These are phyloP conservation scores for Emydura subglobosa DNA, from an alignment of 2,113 vertebrate genomes.

Conservation along the genomic window DNA sequence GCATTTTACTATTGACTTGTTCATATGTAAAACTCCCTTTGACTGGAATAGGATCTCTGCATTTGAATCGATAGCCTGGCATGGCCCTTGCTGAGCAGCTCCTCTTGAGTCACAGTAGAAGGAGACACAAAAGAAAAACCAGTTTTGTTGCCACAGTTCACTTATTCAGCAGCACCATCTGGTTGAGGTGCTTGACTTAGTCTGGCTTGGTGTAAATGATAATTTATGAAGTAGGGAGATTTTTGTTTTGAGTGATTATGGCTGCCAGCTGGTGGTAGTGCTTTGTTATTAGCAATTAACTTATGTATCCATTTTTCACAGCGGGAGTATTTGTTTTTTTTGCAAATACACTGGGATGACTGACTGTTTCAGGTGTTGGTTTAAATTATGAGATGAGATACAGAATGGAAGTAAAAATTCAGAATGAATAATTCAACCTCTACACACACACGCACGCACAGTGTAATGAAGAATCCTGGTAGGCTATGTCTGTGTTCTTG, in stretches of 20 bases:
- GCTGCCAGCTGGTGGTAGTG: slow-evolving; percentile 30
- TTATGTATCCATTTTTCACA: background rate
- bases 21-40: background rate
- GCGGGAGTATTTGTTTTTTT: background rate
- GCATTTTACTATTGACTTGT: background rate
- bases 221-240: background rate
- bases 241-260: background rate
- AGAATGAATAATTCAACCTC: slow-evolving; percentile 6
- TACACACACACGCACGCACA: background rate
- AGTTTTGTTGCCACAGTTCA: background rate
- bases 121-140: background rate
- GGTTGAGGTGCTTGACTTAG: background rate
- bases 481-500: background rate
- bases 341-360: background rate
- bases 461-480: background rate
- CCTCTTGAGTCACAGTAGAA: background rate
- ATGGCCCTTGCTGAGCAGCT: background rate
- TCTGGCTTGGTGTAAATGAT: background rate
- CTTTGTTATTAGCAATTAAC: background rate
- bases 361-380: background rate
- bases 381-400: background rate
- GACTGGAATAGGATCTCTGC: background rate
- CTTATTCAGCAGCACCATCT: background rate
- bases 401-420: background rate
- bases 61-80: background rate